phyloP scores from a whole-genome alignment of 1,140 invertebrate genomes.

The Lamellibrachia luymesi region DNA sequence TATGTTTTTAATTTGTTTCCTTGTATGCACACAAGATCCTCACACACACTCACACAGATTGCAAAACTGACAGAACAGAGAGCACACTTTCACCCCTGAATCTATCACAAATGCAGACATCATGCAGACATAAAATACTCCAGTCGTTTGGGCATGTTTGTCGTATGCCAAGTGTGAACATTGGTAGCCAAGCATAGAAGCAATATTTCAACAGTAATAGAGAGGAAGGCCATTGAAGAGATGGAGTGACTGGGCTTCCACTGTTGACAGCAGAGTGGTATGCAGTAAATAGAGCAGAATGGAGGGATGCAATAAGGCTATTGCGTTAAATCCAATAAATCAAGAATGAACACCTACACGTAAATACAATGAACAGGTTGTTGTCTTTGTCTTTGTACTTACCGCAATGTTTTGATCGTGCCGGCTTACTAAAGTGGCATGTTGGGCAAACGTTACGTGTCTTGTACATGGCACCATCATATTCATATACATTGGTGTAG shows the following conservation, averaged over 20 bases:
- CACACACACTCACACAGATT: not conserved
- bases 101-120: too few species aligned
- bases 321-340: not conserved
- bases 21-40: not conserved
- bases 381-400: not conserved
- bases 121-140: too few species aligned
- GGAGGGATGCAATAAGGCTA: too few species aligned
- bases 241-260: too few species aligned
- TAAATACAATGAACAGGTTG: not conserved
- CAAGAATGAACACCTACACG: not conserved
- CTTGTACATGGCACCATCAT: conserved; percentile 21
- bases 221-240: too few species aligned
- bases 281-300: too few species aligned
- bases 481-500: not conserved
- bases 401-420: conserved; percentile 29
- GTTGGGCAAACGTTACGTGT: conserved; percentile 10
- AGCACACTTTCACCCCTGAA: not conserved
- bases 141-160: too few species aligned
- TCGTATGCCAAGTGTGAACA: too few species aligned
- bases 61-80: too few species aligned
- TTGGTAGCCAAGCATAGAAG: too few species aligned
- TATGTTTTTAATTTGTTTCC: not conserved
- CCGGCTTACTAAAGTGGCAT: conserved; percentile 23
- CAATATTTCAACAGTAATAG: too few species aligned
- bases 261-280: too few species aligned